Evolutionary conservation across 2,797 vertebrate species (phyloP).

Genomic region (Tachyglossus aculeatus): DNA sequence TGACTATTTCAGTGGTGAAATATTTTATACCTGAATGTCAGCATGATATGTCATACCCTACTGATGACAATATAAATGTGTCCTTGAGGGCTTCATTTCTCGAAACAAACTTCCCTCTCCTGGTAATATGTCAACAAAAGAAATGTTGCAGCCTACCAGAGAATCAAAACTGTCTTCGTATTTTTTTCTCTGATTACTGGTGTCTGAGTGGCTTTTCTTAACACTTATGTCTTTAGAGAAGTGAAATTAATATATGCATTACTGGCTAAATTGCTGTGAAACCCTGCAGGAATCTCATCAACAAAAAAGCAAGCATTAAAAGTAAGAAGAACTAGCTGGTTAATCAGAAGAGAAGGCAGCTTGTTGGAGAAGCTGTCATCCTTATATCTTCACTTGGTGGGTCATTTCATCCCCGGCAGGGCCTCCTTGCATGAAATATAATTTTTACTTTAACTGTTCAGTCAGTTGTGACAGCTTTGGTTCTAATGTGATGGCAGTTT

Average conservation of each 20-base stretch:
- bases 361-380: slow-evolving; percentile 60
- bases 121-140: not conserved
- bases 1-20: slow-evolving; percentile 27
- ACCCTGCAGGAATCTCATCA: slow-evolving; percentile 67
- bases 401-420: slow-evolving; percentile 72
- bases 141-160: slow-evolving; percentile 15
- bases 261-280: slow-evolving; percentile 58
- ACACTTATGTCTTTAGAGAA: slow-evolving; percentile 33
- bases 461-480: slow-evolving; percentile 51
- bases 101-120: slow-evolving; percentile 11
- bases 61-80: slow-evolving; percentile 17
- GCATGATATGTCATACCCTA: not conserved
- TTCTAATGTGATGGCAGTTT: slow-evolving; percentile 48
- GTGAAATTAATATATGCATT: slow-evolving; percentile 56
- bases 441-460: slow-evolving; percentile 62
- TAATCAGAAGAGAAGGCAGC: slow-evolving; percentile 64
- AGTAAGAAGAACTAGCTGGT: slow-evolving; percentile 44
- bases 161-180: not conserved
- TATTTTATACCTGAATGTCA: slow-evolving; percentile 23
- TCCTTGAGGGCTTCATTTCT: slow-evolving; percentile 11
- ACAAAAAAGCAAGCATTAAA: slow-evolving; percentile 40
- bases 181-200: slow-evolving; percentile 10
- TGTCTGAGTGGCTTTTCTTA: slow-evolving; percentile 38
- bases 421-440: slow-evolving; percentile 53
- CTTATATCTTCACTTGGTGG: slow-evolving; percentile 57